These are phyloP conservation scores for Premnoplex brunnescens DNA, from an alignment of 2,797 vertebrate species.

Conservation along the genomic window DNA sequence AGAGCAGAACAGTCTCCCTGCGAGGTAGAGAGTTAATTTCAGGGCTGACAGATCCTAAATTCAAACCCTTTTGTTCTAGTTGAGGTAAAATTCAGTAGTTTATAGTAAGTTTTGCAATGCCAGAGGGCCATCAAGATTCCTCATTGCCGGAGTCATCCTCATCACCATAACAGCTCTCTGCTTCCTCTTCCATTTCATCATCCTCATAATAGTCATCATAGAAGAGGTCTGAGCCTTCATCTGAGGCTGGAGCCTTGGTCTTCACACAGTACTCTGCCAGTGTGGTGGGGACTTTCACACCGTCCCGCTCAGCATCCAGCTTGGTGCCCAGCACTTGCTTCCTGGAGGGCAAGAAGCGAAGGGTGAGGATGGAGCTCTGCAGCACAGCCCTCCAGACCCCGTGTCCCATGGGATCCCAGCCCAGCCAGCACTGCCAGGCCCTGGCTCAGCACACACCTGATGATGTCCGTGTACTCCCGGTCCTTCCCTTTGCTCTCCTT, in stretches of 20 bases:
- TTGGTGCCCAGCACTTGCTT: slow-evolving; percentile 94
- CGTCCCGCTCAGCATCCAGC: slow-evolving; percentile 90
- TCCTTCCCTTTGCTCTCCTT: slow-evolving; percentile 95
- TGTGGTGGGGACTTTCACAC: slow-evolving; percentile 92
- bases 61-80: slow-evolving; percentile 57
- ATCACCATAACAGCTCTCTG: slow-evolving; percentile 89
- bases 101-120: not conserved
- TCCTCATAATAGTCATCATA: slow-evolving; percentile 95
- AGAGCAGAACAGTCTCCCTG: slow-evolving; percentile 43
- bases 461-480: slow-evolving; percentile 93
- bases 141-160: slow-evolving; percentile 92
- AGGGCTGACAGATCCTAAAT: slow-evolving; percentile 56
- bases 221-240: slow-evolving; percentile 92
- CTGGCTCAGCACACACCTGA: slow-evolving; percentile 79
- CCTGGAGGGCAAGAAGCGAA: slow-evolving; percentile 59
- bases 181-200: slow-evolving; percentile 86
- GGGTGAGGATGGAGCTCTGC: not conserved
- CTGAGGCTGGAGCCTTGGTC: slow-evolving; percentile 87
- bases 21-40: slow-evolving; percentile 66
- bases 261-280: slow-evolving; percentile 95
- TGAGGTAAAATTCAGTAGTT: slow-evolving; percentile 75
- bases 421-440: not conserved
- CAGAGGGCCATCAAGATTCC: slow-evolving; percentile 85
- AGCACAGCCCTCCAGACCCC: not conserved
- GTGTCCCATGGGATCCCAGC: not conserved